These are phyloP conservation scores for Patagioenas fasciata DNA, from an alignment of 2,113 vertebrate species.

Conservation along the genomic window DNA sequence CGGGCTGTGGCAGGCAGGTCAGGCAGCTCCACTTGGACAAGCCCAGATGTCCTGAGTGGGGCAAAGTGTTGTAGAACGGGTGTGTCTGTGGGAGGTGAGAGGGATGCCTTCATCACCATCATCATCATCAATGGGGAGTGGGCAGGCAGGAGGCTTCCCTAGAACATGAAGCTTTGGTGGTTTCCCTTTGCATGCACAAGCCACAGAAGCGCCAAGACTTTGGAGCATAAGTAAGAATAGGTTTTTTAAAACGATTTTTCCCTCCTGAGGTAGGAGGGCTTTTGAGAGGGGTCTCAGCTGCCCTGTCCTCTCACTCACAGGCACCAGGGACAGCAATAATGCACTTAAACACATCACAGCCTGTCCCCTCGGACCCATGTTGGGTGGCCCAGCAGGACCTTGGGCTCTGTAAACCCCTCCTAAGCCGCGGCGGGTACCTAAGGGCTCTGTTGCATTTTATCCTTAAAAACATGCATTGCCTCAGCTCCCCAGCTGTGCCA, in stretches of 20 bases:
- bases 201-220: not conserved
- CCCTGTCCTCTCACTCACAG: not conserved
- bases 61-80: not conserved
- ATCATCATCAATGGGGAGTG: not conserved
- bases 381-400: accelerated
- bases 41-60: not conserved
- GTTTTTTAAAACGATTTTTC: not conserved
- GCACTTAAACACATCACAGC: not conserved
- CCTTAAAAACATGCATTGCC: not conserved
- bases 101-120: not conserved
- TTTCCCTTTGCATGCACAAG: not conserved
- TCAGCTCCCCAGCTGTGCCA: no score
- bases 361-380: accelerated
- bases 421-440: not conserved
- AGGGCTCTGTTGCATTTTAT: not conserved
- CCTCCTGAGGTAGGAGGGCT: not conserved
- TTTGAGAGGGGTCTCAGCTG: not conserved
- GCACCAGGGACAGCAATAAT: not conserved
- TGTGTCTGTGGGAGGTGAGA: not conserved
- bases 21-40: not conserved
- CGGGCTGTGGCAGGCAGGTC: not conserved
- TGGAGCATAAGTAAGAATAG: not conserved
- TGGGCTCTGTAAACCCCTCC: not conserved
- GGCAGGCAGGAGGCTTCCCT: not conserved
- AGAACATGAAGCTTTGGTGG: not conserved